Evolutionary conservation across 2,113 vertebrate genomes (phyloP).

Genomic region (Greenwoodochromis staneri): DNA sequence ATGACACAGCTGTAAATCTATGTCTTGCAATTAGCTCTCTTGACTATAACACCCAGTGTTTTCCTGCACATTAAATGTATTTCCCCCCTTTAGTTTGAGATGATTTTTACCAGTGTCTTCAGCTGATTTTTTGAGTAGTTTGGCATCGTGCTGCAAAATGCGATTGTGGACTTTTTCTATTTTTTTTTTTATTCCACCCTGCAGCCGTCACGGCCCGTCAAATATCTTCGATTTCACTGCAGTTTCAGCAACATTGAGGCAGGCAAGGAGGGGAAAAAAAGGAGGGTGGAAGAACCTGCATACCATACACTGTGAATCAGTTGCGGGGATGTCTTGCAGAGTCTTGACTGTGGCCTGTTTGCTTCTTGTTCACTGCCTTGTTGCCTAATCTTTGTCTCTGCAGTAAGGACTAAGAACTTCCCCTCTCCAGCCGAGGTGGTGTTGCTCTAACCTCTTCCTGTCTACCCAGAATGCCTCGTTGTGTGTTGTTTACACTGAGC

Average conservation of each 20-base stretch:
- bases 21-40: not conserved
- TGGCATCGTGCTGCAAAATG: not conserved
- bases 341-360: not conserved
- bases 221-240: constrained; percentile 38
- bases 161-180: not conserved
- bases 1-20: not conserved
- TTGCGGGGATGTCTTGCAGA: not conserved
- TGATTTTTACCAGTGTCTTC: not conserved
- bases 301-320: not conserved
- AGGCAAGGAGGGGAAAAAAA: not conserved
- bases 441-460: constrained; percentile 52
- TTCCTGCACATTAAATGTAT: not conserved
- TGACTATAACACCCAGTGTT: not conserved
- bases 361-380: not conserved
- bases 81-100: not conserved
- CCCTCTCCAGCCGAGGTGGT: not conserved
- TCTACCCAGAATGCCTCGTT: constrained; percentile 30
- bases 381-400: constrained; percentile 8
- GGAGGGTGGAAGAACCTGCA: not conserved
- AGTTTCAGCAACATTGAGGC: constrained; percentile 12
- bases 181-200: not conserved
- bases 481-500: not conserved
- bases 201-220: constrained; percentile 12
- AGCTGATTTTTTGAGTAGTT: not conserved
- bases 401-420: not conserved